Evolutionary conservation across 2,113 vertebrate genomes (phyloP), one percentile per base, ranked within the genome.

Genomic region (Hiodon alosoides): DNA sequence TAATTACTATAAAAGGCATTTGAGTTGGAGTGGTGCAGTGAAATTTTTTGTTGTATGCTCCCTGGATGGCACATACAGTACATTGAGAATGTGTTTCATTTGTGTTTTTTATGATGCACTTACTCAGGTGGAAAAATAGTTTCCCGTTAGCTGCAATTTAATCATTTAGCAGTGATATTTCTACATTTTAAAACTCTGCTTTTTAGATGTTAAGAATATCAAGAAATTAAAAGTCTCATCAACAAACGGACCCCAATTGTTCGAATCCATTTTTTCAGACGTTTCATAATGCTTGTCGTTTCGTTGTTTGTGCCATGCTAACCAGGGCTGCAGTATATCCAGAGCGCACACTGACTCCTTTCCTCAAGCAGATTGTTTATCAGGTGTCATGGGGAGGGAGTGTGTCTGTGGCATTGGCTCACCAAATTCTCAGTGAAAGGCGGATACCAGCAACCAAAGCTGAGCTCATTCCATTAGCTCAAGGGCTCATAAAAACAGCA

Each of bases 21-120:
- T 71, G 31, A 50, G 69, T 31, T 71, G 69, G 55, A 71, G 69
- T 14, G n/a, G 31, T 6, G 69, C 55, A 7, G 54, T 70, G 16
- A 1, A 11, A 54, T 4, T 71, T 60, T 71, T n/a, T 59, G 46
- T 7, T 48, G 16, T 59, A 31, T 11, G 31, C 31, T 71, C 57
- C 47, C 70, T 51, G 55, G 54, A 13, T 5, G 46, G 70, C 31
- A 31, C 31, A 31, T 31, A 31, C 31, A 31, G 2, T 31, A 31
- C 31, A 31, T 31, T 31, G 31, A 31, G 31, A 31, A 31, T 31
- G 31, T 31, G 31, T 31, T 31, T 31, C 31, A 31, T 31, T 31
- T 31, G 31, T 31, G 2, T 31, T 31, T 31, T 31, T 31, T 2
- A 31, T 31, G 31, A 31, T 31, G 31, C 31, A 31, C 31, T 31